Conservation (phyloP, 2,797 vertebrate species). For the Vireo griseus region DNA sequence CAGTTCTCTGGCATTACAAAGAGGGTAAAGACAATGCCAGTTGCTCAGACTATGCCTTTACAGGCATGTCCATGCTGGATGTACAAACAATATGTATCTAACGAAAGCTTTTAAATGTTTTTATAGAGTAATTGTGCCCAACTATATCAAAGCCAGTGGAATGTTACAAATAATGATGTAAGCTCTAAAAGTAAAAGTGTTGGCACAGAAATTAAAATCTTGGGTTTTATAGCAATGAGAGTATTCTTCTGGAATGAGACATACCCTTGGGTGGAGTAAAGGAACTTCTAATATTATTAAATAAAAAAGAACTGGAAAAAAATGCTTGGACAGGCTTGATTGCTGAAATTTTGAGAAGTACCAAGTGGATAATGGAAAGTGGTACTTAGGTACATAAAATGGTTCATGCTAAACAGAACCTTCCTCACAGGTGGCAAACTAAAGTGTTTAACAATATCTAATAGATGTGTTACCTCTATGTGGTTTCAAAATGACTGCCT, state of each 20-base stretch:
- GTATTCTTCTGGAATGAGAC: neutral
- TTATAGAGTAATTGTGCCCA: neutral
- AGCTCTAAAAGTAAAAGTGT: neutral
- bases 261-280: neutral
- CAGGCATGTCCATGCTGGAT: neutral
- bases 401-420: neutral
- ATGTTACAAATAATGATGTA: neutral
- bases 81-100: neutral
- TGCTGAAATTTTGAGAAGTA: neutral
- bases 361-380: neutral
- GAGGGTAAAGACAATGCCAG: neutral
- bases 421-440: neutral
- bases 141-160: neutral
- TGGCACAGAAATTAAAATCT: neutral
- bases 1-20: neutral
- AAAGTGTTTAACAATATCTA: neutral
- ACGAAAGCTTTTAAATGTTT: neutral
- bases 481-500: neutral
- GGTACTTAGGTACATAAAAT: neutral
- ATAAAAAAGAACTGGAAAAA: neutral
- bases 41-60: neutral
- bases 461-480: fast-evolving
- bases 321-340: neutral
- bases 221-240: neutral
- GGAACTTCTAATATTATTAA: neutral